phyloP scores from a whole-genome alignment of 2,113 vertebrate species.

The Donacobius atricapilla region DNA sequence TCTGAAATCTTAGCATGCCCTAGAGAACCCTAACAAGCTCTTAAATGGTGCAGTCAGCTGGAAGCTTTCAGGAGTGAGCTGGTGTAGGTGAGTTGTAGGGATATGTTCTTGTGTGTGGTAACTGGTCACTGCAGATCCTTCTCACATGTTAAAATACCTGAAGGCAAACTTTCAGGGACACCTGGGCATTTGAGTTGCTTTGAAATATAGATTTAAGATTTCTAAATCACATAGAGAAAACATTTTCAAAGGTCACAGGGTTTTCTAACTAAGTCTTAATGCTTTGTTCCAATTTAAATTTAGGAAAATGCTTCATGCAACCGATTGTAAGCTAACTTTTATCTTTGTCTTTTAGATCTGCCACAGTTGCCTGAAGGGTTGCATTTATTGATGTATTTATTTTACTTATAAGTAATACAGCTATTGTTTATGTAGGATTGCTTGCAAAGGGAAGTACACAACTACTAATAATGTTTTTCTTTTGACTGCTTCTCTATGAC shows the following conservation, averaged over 20 bases:
- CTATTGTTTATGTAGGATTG: neutral
- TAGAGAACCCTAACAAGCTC: neutral
- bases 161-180: neutral
- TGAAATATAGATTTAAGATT: neutral
- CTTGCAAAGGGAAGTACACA: neutral
- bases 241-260: neutral
- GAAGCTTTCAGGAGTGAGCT: neutral
- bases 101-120: neutral
- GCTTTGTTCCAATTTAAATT: neutral
- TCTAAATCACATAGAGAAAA: neutral
- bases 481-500: neutral
- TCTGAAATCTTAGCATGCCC: neutral
- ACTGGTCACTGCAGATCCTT: neutral
- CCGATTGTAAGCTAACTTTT: neutral
- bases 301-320: neutral
- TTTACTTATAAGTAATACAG: neutral
- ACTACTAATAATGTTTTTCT: neutral
- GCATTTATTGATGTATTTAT: neutral
- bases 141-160: neutral
- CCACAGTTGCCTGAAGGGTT: neutral
- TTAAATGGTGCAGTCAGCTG: neutral
- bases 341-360: neutral
- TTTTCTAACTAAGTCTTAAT: neutral
- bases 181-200: neutral
- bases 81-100: neutral